Base-by-base conservation (phyloP, 2,113 vertebrate species). In the Hippocampus guttulatus region DNA sequence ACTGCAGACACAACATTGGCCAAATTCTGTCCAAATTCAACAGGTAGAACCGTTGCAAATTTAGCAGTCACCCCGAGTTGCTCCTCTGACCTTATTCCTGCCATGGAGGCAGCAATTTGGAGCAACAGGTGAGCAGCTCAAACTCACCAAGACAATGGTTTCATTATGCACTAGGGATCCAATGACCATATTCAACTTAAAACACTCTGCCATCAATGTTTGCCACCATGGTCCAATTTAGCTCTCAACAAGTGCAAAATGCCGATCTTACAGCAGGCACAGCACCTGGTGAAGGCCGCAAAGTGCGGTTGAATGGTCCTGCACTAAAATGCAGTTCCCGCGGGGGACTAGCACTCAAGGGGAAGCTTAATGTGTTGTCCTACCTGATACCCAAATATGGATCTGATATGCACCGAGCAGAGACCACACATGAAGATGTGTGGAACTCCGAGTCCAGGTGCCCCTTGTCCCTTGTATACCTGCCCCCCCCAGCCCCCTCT, bases 241-340 rank as follows among this genome's bases (percentile, higher is more conserved):
- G 84, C 84, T 85, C 82, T 92, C 91, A 92, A 87, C 88, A 85
- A 81, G 82, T 68, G 69, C 71, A 75, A 84, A 87, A 85, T 83
- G 74, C 67, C 64, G 70, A 74, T 67, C 60, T 68, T 71, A 70
- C 40, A 25, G 41, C 40, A 45, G 63, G 51, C 75, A 57, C 83
- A 78, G 80, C 88, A 89, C 84, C 84, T 87, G 86, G 83, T 71
- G 75, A 81, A 71, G 71, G 71, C 74, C 70, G 71, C 79, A 63
- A 78, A 71, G 76, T 30, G 66, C 79, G 71, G 78, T 77, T 86
- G 74, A 71, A 80, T 74, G 80, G 74, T 81, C 71, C 73, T 66
- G 69, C 72, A 80, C 63, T 83, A 84, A 84, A 81, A 65, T 5
- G 10, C 61, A 75, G 80, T 90, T 91, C 83, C 83, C 81, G 89